Evolutionary conservation across 2,113 vertebrate species (phyloP).

Genomic region (Nycticorax nycticorax): DNA sequence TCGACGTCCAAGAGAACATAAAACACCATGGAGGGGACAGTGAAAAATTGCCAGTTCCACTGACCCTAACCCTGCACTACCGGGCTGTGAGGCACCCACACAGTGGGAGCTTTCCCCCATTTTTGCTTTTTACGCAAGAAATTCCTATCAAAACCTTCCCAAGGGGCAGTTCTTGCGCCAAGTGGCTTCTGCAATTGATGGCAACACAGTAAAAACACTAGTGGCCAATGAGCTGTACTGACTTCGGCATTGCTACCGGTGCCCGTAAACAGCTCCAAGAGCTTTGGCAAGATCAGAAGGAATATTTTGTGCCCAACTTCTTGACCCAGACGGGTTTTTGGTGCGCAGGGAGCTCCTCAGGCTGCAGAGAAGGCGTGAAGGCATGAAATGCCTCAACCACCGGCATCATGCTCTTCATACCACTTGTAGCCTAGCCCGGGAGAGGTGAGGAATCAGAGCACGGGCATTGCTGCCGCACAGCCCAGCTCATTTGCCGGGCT

Average conservation of each 20-base stretch:
- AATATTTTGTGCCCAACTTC: background rate
- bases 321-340: fast-evolving
- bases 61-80: background rate
- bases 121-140: background rate
- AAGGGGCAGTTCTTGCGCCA: background rate
- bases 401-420: fast-evolving
- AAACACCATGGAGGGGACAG: background rate
- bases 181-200: background rate
- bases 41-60: background rate
- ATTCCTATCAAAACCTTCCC: background rate
- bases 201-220: background rate
- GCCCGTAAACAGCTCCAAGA: fast-evolving
- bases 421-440: background rate
- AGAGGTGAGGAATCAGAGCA: background rate
- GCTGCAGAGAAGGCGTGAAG: background rate
- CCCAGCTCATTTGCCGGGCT: fast-evolving
- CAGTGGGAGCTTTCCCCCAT: background rate
- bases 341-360: background rate
- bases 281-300: background rate
- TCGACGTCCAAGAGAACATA: fast-evolving
- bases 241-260: fast-evolving
- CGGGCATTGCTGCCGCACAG: background rate
- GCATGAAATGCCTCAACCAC: background rate
- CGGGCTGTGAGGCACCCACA: background rate
- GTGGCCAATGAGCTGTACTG: background rate